Evolutionary conservation across 2,888 invertebrate genomes (phyloP).

Genomic region (Oasisia sp.): DNA sequence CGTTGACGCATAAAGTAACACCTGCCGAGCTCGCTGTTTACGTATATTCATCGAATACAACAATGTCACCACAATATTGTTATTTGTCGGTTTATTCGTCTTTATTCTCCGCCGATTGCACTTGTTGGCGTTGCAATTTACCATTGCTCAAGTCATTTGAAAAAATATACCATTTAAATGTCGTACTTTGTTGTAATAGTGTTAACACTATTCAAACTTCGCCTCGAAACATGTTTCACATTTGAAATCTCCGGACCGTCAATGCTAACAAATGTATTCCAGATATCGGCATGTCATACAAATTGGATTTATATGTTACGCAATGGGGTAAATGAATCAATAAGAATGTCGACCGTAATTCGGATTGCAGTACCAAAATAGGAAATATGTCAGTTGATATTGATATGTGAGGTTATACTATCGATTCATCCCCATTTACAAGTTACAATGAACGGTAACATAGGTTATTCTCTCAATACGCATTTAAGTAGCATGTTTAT

Average conservation of each 20-base stretch:
- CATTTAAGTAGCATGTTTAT: too few relatives aligned
- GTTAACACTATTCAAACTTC: too few relatives aligned
- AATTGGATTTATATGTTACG: background rate
- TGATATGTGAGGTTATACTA: background rate
- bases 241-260: too few relatives aligned
- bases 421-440: background rate
- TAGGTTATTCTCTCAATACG: too few relatives aligned
- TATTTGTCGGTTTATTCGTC: too few relatives aligned
- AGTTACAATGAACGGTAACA: background rate
- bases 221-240: too few relatives aligned
- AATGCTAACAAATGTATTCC: background rate
- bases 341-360: background rate
- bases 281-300: background rate
- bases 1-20: too few relatives aligned
- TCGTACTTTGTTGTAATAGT: too few relatives aligned
- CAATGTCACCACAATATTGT: too few relatives aligned
- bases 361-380: background rate
- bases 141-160: background rate
- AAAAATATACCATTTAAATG: background rate
- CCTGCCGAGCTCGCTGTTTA: too few relatives aligned
- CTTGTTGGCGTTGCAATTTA: background rate
- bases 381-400: background rate
- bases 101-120: too few relatives aligned
- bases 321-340: background rate
- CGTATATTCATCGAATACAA: too few relatives aligned